Evolutionary conservation across 2,113 vertebrate species (phyloP), one percentile per base, ranked within the genome.

Genomic region (Anolis sagrei): DNA sequence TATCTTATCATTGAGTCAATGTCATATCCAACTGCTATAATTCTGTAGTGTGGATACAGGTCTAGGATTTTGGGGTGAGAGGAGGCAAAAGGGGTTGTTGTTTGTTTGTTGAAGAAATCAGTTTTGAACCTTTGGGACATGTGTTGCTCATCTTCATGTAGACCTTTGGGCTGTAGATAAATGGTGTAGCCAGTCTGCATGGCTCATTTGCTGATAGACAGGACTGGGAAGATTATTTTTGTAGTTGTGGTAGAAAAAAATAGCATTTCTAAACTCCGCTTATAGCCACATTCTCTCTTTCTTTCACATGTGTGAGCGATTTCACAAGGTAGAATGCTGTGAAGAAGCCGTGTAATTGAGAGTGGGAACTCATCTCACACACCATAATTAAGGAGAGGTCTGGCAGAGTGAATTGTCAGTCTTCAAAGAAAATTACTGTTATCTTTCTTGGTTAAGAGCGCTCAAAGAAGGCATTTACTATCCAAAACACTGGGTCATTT

Each of bases 391-490:
- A 86, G 83, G 64, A 83, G 49, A 39, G 66, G 5, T 82, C 87
- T 89, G 79, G 76, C 81, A 84, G 82, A n/a, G 23, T 1, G 1
- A 93, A 77, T 86, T 92, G 8, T 83, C 83, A 75, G 79, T 81
- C 76, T 83, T 89, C 70, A 88, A 78, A 92, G 81, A 94, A 91
- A 90, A 93, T 73, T 83, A 62, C 68, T 84, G 0, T 79, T 90
- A 61, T 75, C 23, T 84, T 72, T 34, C 77, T 79, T 74, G 76
- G 84, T 36, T 88, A 64, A 86, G 61, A 34, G 23, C 73, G 74
- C 82, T 80, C 61, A 58, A 79, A 8, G 88, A 91, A 87, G 39
- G 11, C 69, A 84, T 32, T 16, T 27, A 86, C 29, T 87, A 90
- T 49, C n/a, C 82, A 18, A 18, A 39, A 10, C 58, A 32, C 61